Conservation (phyloP, 2,888 invertebrate species). For the Dyspetes luteomarginatus region DNA sequence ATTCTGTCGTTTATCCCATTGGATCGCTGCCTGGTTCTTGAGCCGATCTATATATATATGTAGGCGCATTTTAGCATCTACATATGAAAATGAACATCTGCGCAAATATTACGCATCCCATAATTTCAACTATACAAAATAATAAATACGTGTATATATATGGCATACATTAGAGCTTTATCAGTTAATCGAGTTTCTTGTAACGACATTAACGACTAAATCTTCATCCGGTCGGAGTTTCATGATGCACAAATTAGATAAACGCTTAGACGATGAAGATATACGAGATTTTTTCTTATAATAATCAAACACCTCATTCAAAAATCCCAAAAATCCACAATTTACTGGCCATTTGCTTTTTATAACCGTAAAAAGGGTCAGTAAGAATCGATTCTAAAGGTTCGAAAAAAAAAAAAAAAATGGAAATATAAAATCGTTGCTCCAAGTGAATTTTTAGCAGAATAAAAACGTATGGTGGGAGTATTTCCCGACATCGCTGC, state of each 20-base stretch:
- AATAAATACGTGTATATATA: too few relatives aligned
- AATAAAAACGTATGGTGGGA: conserved; percentile 65
- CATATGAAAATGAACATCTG: neutral
- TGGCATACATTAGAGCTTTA: too few relatives aligned
- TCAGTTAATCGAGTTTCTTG: neutral
- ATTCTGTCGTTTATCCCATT: neutral
- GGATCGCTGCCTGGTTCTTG: neutral
- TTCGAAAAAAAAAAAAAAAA: conserved; percentile 11
- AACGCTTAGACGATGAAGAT: neutral
- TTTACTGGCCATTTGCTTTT: too few relatives aligned
- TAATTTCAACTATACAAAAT: too few relatives aligned
- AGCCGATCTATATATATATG: neutral
- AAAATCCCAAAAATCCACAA: too few relatives aligned
- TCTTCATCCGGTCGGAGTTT: neutral
- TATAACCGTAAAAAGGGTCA: too few relatives aligned
- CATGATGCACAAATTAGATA: neutral
- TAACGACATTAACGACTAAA: neutral
- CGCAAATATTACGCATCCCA: neutral
- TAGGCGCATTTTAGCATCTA: neutral
- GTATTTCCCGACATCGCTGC: conserved; percentile 34
- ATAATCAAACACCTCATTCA: too few relatives aligned
- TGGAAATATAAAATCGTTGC: neutral
- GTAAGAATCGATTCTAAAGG: too few relatives aligned
- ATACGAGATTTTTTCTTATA: too few relatives aligned
- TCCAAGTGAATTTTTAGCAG: neutral